Evolutionary conservation across 2,888 invertebrate genomes (phyloP).

Genomic region (Acheta domesticus): DNA sequence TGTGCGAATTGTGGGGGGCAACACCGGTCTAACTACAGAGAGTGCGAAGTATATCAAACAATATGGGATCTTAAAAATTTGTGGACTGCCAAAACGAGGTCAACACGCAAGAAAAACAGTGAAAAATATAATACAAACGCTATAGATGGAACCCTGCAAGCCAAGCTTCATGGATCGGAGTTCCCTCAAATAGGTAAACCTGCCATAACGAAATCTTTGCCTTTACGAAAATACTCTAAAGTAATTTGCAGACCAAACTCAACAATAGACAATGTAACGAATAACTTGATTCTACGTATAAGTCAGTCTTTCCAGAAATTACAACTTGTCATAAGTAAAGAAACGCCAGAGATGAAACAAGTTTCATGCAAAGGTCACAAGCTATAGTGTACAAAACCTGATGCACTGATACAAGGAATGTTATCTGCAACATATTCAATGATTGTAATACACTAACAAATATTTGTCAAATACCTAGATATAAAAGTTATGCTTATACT

Average conservation of each 20-base stretch:
- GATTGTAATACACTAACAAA: background rate
- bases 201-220: background rate
- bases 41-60: background rate
- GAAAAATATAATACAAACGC: background rate
- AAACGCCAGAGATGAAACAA: background rate
- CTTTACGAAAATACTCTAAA: background rate
- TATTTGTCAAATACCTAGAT: background rate
- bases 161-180: background rate
- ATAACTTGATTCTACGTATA: background rate
- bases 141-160: background rate
- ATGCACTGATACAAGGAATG: too few species aligned
- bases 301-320: background rate
- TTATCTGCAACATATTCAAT: too few species aligned
- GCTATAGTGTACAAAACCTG: too few species aligned
- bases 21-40: background rate
- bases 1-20: background rate
- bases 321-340: background rate
- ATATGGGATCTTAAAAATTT: background rate
- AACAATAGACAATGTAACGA: background rate
- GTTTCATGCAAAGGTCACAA: too few species aligned
- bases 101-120: background rate
- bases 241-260: background rate
- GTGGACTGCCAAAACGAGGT: background rate
- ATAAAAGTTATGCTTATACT: background rate
- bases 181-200: background rate